A percentile compares a stretch with the other conserved stretches of the same genome.
These are phyloP conservation scores for Pectinophora gossypiella DNA, from an alignment of 1,140 invertebrate genomes.

Conservation along the genomic window DNA sequence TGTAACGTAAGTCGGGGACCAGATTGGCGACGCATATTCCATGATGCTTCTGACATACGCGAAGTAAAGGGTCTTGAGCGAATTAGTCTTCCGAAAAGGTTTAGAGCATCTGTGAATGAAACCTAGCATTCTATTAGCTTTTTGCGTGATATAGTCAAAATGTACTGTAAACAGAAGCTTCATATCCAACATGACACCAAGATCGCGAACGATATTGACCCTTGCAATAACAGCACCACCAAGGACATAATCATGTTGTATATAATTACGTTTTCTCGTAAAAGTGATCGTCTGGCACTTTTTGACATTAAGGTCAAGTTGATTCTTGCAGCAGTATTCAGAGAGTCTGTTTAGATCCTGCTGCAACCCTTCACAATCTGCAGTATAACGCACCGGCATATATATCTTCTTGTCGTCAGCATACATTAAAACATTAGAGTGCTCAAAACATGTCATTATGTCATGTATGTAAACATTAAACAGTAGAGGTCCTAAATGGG, in stretches of 20 bases:
- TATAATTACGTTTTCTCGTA: conserved; percentile 1
- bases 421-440: not conserved
- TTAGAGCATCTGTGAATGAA: not conserved
- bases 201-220: too few relatives aligned
- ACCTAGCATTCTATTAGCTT: not conserved
- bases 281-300: conserved; percentile 1
- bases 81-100: not conserved
- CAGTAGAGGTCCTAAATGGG: not conserved
- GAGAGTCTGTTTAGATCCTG: not conserved
- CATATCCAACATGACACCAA: not conserved
- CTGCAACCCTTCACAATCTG: not conserved
- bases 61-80: not conserved
- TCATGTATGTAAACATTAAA: conserved; percentile 1
- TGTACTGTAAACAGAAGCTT: not conserved
- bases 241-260: too few relatives aligned
- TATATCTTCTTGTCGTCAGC: conserved; percentile 2
- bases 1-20: not conserved
- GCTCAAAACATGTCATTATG: not conserved
- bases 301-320: not conserved
- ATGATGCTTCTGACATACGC: conserved; percentile 5
- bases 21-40: not conserved
- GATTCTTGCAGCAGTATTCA: not conserved
- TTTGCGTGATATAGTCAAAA: not conserved
- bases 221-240: too few relatives aligned
- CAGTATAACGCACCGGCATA: not conserved